Conservation (phyloP, 2,888 invertebrate genomes). For the Antitype chi region DNA sequence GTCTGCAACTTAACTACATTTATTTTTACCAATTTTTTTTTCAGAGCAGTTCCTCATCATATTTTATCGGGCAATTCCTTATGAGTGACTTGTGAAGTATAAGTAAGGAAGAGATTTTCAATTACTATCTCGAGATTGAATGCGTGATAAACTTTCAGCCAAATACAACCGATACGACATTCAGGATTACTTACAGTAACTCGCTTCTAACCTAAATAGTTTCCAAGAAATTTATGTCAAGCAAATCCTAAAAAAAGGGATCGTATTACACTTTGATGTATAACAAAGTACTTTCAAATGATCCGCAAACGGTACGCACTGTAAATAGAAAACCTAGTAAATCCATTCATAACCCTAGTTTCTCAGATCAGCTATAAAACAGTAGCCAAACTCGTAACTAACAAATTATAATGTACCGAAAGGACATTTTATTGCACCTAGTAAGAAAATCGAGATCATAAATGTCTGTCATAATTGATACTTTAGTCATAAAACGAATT, state of each 20-base stretch:
- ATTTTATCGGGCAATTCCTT: background rate
- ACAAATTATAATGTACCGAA: slow-evolving; percentile 57
- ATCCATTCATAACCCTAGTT: slow-evolving; percentile 41
- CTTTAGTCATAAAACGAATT: slow-evolving; percentile 58
- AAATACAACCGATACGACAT: background rate
- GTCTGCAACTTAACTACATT: background rate
- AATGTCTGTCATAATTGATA: slow-evolving; percentile 67
- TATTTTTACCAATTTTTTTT: background rate
- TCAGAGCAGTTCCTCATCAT: background rate
- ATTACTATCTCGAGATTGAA: background rate
- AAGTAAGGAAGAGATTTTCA: background rate
- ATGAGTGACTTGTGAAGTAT: background rate
- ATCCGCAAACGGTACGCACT: slow-evolving; percentile 11
- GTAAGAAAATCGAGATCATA: slow-evolving; percentile 58
- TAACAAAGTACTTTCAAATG: slow-evolving; percentile 3
- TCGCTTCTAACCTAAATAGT: background rate
- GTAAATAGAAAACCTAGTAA: slow-evolving; percentile 43
- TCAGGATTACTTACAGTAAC: background rate
- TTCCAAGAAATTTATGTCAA: background rate
- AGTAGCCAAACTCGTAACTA: slow-evolving; percentile 48
- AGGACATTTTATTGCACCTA: slow-evolving; percentile 66
- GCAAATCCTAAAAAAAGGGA: background rate
- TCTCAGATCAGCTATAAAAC: slow-evolving; percentile 56
- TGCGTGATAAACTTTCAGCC: background rate
- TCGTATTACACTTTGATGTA: background rate